Evolutionary conservation across 2,888 invertebrate species (phyloP), one percentile per base, ranked within the genome.

Genomic region (Morpho helenor): DNA sequence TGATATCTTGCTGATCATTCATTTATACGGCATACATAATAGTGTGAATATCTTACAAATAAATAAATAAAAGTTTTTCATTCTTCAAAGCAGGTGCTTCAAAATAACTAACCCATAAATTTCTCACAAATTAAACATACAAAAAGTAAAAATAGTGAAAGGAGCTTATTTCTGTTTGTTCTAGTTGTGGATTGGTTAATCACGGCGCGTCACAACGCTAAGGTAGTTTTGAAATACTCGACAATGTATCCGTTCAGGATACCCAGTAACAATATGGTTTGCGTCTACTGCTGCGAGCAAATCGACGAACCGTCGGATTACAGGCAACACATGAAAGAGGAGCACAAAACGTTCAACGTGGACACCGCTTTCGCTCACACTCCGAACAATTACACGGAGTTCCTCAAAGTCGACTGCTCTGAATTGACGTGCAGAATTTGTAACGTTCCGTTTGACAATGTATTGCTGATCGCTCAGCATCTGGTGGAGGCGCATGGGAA

Each of bases 201-300:
- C 75, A 68, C 75, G 75, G 76, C 80, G 67, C 79, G 82, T 74
- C 74, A 68, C 75, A 85, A 86, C 74, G 84, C 85, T 61, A 75
- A 78, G 74, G 68, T 76, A 66, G 71, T 86, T 59, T 70, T 85
- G 71, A 75, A 77, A 71, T 77, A 79, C 72, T 67, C 81, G 41
- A 84, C 85, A 49, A 79, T 76, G 64, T 83, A 78, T 70, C 85
- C 85, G 52, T 86, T 86, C 76, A 77, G 79, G 65, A 72, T 83
- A 53, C 85, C 84, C 46, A 76, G 74, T 62, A 75, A 75, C 66
- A 61, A 71, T 45, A 74, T 85, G 71, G 75, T 81, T 51, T 86
- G 86, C 68, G 80, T 84, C 56, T 83, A 77, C 69, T 85, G 84
- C 78, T 73, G 71, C 64, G 76, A 82, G 53, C 73, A 66, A 40